phyloP scores from a whole-genome alignment of 2,797 vertebrate species.

The Orestias chungarensis region DNA sequence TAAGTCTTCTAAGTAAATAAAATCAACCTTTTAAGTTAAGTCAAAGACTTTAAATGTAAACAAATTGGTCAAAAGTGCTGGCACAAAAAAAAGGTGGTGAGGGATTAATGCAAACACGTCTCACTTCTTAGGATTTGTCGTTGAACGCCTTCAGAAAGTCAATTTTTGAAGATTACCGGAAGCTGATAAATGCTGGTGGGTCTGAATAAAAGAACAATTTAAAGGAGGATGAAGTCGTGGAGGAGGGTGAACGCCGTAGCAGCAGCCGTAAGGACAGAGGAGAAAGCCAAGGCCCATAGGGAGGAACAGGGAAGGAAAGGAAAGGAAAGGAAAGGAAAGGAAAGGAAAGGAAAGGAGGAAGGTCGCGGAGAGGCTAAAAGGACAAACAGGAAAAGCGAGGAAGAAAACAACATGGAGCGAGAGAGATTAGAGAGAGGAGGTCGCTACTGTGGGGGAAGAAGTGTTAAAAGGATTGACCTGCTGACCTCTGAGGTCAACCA shows the following conservation, averaged over 20 bases:
- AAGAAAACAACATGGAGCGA: constrained; percentile 10
- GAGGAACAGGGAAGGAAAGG: too few relatives aligned
- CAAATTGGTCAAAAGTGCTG: too few relatives aligned
- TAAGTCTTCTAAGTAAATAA: too few relatives aligned
- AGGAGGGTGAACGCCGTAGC: background rate
- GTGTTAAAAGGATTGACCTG: constrained; percentile 61
- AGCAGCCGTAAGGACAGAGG: too few relatives aligned
- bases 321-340: too few relatives aligned
- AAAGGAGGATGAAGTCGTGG: background rate
- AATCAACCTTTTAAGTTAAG: background rate
- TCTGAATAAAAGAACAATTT: background rate
- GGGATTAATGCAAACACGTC: background rate
- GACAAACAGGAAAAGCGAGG: constrained; percentile 39
- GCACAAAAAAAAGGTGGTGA: too few relatives aligned
- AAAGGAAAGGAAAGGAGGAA: background rate
- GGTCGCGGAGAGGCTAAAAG: constrained; percentile 38
- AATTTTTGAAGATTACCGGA: background rate
- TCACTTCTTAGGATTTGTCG: background rate
- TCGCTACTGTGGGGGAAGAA: constrained; percentile 3
- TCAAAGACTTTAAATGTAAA: too few relatives aligned
- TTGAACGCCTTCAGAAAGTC: background rate
- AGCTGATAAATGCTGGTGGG: background rate
- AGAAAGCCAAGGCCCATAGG: too few relatives aligned
- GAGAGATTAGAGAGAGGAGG: constrained; percentile 12
- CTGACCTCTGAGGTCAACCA: constrained; percentile 43